Base-by-base conservation (phyloP, 2,113 vertebrate species). In the Ranitomeya variabilis region DNA sequence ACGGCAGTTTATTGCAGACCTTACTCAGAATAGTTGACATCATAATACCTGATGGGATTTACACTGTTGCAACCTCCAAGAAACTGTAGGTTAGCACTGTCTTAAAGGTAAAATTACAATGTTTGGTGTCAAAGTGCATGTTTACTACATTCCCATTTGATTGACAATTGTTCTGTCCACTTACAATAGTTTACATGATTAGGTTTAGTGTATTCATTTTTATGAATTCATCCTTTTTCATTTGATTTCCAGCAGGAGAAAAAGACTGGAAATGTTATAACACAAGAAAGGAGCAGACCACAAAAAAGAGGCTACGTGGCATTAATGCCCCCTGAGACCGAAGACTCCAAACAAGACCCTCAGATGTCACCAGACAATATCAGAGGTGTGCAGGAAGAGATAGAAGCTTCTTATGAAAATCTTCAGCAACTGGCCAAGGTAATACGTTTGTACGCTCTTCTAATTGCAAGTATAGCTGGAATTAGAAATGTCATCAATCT, bases 391-490 rank as follows among this genome's bases (percentile, higher is more conserved):
- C 97, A 97, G 91, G 92, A 91, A 0, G 54, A 83, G 60, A 91
- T 97, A 91, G 94, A 94, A 59, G 90, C 90, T 45, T 94, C 96
- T 86, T 97, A 95, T 0, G 89, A 92, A 86, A 89, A 89, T 71
- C 92, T 98, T 12, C 90, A 77, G 90, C 91, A 67, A 66, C 90
- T 96, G 93, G 92, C 95, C 89, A 93, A 97, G 96, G 97, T 98
- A 90, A 64, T 23, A 2, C 15, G 71, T 60, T 16, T 59, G 19
- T 60, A 10, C 37, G 23, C 12, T 60, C 16, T 54, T 7, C 21
- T 5, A 79, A 4, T 55, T 79, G 77, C 26, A 26, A 15, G 2
- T 73, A 4, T 71, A 4, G 2, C 31, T 26, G n/a, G n/a, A 52
- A 6, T 21, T 78, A 1, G 19, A 59, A 31, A 59, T 80, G 13